A percentile compares a stretch with the other conserved stretches of the same genome.
phyloP scores from a whole-genome alignment of 2,797 vertebrate species.

The Molossus alvarezi region DNA sequence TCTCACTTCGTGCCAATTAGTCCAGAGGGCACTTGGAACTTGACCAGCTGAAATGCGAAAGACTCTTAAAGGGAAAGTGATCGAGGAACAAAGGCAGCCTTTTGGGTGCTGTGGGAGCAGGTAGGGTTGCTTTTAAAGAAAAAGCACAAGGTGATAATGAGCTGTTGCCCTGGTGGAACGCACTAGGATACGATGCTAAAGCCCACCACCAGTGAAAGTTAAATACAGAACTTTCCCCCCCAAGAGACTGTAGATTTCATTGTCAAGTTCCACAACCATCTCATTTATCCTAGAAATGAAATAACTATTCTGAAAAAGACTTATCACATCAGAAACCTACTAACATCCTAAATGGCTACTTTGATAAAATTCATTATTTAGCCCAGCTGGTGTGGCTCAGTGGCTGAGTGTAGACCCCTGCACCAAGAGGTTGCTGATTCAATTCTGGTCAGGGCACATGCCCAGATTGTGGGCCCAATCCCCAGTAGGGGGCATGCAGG shows the following conservation, averaged over 20 bases:
- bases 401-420: too few species aligned
- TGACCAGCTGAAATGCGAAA: conserved; percentile 13
- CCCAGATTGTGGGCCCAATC: too few species aligned
- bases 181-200: neutral
- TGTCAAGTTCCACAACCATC: neutral
- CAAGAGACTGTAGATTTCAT: conserved; percentile 8
- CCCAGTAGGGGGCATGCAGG: too few species aligned
- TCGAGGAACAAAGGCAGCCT: neutral
- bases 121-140: conserved; percentile 15
- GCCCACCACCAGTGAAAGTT: neutral
- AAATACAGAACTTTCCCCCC: neutral
- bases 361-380: neutral
- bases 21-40: conserved; percentile 78
- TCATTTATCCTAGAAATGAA: neutral
- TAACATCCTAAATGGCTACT: neutral
- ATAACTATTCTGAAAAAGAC: neutral
- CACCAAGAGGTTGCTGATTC: too few species aligned
- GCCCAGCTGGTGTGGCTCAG: too few species aligned
- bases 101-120: neutral
- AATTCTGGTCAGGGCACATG: too few species aligned
- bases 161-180: neutral
- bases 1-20: conserved; percentile 71
- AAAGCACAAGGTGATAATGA: neutral
- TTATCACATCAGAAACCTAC: neutral
- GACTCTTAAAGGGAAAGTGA: conserved; percentile 75